Evolutionary conservation across 2,888 invertebrate species (phyloP), one percentile per base, ranked within the genome.

Genomic region (Podabrus alpinus): DNA sequence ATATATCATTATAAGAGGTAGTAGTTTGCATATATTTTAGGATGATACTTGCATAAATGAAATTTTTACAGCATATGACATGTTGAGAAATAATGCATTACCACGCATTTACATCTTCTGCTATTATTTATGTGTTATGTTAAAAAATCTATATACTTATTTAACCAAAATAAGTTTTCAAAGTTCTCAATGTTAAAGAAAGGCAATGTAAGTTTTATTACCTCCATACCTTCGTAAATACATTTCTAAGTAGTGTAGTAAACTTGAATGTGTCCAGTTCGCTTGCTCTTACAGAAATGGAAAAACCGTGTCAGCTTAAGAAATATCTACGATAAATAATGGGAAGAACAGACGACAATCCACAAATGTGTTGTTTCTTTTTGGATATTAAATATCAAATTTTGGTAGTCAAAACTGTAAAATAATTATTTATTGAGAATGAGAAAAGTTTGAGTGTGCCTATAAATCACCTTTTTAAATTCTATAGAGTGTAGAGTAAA

Each of bases 241-340:
- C 72, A 64, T 66, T 61, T 64, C 69, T 68, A 71, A 73, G 69
- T 68, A 71, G 66, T 67, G 73, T 60, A 71, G 62, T 76, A 76
- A 76, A 76, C 71, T 59, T 15, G 74, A 74, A 74, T 75, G 75
- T 73, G 77, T 68, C 73, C 76, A 74, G 68, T 66, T 70, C 69
- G 71, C 69, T 73, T 59, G 74, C 74, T 61, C 68, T 66, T 61
- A 75, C 77, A 75, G 72, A 80, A 80, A 81, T 80, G 79, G 80
- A 75, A 79, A 76, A 80, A 80, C 78, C 79, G 74, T 81, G 81
- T 81, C 77, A 78, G 80, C 79, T 81, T 81, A 80, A 76, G 79
- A 79, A 79, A 77, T 75, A 79, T 79, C 78, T 78, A 24, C 69
- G 74, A 77, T 78, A 78, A 79, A 79, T 77, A 78, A 78, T 78